These are phyloP conservation scores for Eupleurogrammus muticus DNA, from an alignment of 2,797 vertebrate genomes.

Conservation along the genomic window DNA sequence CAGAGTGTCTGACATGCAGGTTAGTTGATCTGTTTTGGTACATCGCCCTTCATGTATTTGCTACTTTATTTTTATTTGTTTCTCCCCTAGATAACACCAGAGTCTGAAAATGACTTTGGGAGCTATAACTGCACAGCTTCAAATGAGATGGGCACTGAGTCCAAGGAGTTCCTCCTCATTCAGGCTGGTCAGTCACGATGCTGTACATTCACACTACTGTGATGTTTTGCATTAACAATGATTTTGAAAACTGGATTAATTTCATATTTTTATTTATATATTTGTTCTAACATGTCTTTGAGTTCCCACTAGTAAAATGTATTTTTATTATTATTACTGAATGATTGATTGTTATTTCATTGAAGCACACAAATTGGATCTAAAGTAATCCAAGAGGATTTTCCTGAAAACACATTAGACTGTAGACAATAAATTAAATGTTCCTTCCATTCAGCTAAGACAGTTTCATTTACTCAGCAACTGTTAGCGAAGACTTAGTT, in stretches of 20 bases:
- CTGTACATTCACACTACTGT: conserved; percentile 2
- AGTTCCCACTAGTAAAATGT: too few relatives aligned
- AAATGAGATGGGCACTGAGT: conserved; percentile 96
- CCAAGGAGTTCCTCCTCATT: conserved; percentile 97
- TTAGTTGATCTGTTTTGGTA: conserved; percentile 59
- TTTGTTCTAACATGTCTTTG: too few relatives aligned
- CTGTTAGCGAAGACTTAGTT: conserved; percentile 6
- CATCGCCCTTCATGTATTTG: conserved; percentile 53
- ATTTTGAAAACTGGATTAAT: not conserved
- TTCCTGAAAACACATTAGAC: conserved; percentile 27
- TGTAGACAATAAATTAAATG: conserved; percentile 34
- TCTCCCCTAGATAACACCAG: conserved; percentile 89
- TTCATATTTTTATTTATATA: not conserved
- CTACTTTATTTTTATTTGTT: conserved; percentile 14
- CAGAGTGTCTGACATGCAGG: conserved; percentile 57
- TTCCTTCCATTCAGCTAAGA: conserved; percentile 32
- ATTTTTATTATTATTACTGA: too few relatives aligned
- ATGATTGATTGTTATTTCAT: not conserved
- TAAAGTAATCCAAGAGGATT: not conserved
- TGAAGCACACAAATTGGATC: conserved; percentile 7
- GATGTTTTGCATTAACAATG: conserved; percentile 2
- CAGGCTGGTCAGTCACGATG: conserved; percentile 90
- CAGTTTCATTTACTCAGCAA: conserved; percentile 10
- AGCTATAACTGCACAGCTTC: conserved; percentile 98
- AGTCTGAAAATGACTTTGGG: conserved; percentile 97